phyloP scores from a whole-genome alignment of 2,113 vertebrate genomes.

The Isurus oxyrinchus region DNA sequence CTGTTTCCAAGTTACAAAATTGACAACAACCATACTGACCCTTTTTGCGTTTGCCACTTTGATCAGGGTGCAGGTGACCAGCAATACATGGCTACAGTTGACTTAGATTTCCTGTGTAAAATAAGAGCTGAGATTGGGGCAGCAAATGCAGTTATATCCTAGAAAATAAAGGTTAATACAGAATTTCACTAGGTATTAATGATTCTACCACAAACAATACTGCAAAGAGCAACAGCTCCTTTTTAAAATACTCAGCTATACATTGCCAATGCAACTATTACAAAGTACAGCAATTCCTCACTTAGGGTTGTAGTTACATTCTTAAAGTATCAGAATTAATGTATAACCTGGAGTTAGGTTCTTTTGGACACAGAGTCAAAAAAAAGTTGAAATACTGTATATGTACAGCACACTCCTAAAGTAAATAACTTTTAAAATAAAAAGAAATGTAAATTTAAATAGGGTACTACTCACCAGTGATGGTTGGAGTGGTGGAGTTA shows the following conservation, averaged over 20 bases:
- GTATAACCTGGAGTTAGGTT: not conserved
- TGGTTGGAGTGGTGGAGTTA: not conserved
- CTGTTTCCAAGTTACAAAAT: not conserved
- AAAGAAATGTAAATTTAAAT: not conserved
- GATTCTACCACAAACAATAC: not conserved
- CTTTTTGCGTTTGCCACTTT: not conserved
- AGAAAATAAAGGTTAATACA: not conserved
- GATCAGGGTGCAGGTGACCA: not conserved
- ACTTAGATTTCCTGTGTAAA: not conserved
- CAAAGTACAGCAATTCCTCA: too few relatives aligned
- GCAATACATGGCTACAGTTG: not conserved
- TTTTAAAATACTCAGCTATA: not conserved
- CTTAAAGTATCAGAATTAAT: not conserved
- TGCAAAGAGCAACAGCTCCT: not conserved
- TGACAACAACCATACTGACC: not conserved
- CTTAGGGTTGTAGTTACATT: too few relatives aligned
- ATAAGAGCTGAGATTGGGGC: not conserved
- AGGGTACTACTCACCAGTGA: not conserved
- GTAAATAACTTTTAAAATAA: not conserved
- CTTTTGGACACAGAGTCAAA: not conserved
- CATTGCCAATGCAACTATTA: not conserved
- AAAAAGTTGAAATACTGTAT: not conserved
- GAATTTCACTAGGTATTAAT: not conserved
- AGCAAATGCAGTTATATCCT: not conserved
- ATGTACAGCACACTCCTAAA: not conserved